Base-by-base conservation (phyloP, 2,888 invertebrate genomes). In the Philereme vetulata region DNA sequence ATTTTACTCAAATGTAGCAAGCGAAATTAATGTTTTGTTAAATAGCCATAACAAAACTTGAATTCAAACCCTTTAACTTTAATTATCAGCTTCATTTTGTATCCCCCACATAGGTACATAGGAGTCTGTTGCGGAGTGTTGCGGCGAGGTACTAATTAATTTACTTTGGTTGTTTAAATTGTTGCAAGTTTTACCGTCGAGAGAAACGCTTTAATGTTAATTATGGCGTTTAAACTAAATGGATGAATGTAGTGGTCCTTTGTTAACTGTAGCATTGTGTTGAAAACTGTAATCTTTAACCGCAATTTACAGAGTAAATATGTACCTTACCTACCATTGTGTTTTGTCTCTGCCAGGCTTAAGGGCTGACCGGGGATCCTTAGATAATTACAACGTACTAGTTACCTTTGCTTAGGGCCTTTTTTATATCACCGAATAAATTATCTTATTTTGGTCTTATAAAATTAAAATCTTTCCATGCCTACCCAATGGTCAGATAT, bases 401-500 rank as follows among this genome's bases (percentile, higher is more conserved):
- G 3, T 6, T 36, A 36, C 36, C 21, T 21, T 21, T 21, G 21
- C 21, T 21, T 21, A 8, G 36, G 36, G 36, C 8, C 8, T 36
- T 36, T n/a, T 36, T 8, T 36, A 36, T 5, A 3, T 2, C 8
- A 36, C 36, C 36, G 5, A 36, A 21, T 42, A n/a, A 10, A n/a
- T n/a, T 10, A n/a, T n/a, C 42, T n/a, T n/a, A n/a, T 42, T 10
- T 42, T 42, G n/a, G 21, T 21, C 21, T 11, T 36, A 9, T 48
- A 46, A 45, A 52, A 52, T 51, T 53, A 48, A 57, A 62, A 62
- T 58, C 51, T 62, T 62, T 62, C 55, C 62, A 62, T 62, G 62
- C 62, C 11, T 62, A 55, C 62, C 62, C 44, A 62, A 62, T 51
- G 62, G 62, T 62, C 62, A 62, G 62, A 59, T 62, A 62, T 52